phyloP scores from a whole-genome alignment of 2,797 vertebrate species.

The Helostoma temminkii region DNA sequence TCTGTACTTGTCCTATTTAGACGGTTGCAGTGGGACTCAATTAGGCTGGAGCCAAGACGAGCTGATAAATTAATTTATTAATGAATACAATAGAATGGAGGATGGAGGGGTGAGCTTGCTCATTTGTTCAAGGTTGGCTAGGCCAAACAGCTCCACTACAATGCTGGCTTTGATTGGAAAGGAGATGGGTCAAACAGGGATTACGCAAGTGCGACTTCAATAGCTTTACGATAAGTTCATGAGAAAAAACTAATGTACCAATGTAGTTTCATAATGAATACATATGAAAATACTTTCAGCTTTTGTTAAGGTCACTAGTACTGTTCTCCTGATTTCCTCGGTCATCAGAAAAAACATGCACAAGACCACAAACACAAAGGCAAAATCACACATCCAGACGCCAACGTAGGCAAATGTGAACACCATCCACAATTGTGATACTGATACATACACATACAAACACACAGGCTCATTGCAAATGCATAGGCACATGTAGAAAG shows the following conservation, averaged over 20 bases:
- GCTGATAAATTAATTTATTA: conserved; percentile 86
- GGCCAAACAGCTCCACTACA: conserved; percentile 68
- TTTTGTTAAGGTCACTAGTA: conserved; percentile 3
- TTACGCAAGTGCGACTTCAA: conserved; percentile 48
- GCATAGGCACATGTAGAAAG: conserved; percentile 39
- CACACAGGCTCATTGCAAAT: conserved; percentile 25
- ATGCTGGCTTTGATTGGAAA: conserved; percentile 56
- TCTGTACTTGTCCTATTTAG: conserved; percentile 84
- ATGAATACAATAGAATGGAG: conserved; percentile 82
- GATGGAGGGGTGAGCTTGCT: conserved; percentile 76
- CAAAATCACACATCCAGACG: conserved; percentile 12
- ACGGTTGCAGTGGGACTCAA: conserved; percentile 85
- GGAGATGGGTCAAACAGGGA: conserved; percentile 43
- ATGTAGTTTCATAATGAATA: neutral
- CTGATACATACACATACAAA: conserved; percentile 30
- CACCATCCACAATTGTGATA: conserved; percentile 21
- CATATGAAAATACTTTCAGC: too few relatives aligned
- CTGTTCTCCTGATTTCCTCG: neutral
- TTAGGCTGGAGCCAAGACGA: conserved; percentile 85
- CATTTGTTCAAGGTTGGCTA: conserved; percentile 71
- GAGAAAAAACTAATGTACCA: conserved; percentile 6
- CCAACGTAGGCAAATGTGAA: conserved; percentile 11
- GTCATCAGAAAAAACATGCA: conserved; percentile 3
- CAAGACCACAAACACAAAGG: neutral
- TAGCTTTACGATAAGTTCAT: conserved; percentile 12